Evolutionary conservation across 1,140 invertebrate genomes (phyloP).

Genomic region (Hylaeus anthracinus): DNA sequence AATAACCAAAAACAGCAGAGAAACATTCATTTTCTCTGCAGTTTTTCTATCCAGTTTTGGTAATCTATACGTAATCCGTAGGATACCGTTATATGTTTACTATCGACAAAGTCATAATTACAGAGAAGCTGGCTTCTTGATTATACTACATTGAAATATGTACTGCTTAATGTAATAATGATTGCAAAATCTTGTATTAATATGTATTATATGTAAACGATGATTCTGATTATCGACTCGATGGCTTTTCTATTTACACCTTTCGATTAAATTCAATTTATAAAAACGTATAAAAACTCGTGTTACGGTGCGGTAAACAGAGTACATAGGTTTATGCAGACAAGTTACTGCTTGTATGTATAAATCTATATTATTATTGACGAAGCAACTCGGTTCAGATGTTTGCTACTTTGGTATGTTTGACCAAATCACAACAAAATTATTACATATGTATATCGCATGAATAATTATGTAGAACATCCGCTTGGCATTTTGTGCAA

Average conservation of each 20-base stretch:
- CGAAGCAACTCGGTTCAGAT: slow-evolving; percentile 11
- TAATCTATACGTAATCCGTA: slow-evolving; percentile 19
- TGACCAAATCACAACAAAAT: slow-evolving; percentile 1
- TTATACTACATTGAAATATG: slow-evolving; percentile 31
- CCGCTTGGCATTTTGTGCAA: slow-evolving; percentile 53
- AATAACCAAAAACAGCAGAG: slow-evolving; percentile 13
- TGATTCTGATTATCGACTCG: slow-evolving; percentile 19
- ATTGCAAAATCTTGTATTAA: slow-evolving; percentile 28
- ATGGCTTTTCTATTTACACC: background rate
- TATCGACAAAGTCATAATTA: background rate
- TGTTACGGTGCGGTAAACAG: too few species aligned
- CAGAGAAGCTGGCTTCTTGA: slow-evolving; percentile 49
- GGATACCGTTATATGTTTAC: background rate
- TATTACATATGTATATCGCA: background rate
- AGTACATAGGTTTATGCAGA: too few species aligned
- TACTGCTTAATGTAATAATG: slow-evolving; percentile 26
- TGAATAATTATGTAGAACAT: slow-evolving; percentile 27
- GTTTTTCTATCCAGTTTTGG: slow-evolving; percentile 38
- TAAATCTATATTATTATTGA: too few species aligned
- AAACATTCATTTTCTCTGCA: slow-evolving; percentile 34
- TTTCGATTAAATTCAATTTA: background rate
- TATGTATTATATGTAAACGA: slow-evolving; percentile 40
- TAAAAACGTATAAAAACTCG: too few species aligned
- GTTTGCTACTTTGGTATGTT: slow-evolving; percentile 19
- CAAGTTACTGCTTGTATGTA: too few species aligned